These are phyloP conservation scores for Heterochromis multidens DNA, from an alignment of 2,113 vertebrate species.

Conservation along the genomic window DNA sequence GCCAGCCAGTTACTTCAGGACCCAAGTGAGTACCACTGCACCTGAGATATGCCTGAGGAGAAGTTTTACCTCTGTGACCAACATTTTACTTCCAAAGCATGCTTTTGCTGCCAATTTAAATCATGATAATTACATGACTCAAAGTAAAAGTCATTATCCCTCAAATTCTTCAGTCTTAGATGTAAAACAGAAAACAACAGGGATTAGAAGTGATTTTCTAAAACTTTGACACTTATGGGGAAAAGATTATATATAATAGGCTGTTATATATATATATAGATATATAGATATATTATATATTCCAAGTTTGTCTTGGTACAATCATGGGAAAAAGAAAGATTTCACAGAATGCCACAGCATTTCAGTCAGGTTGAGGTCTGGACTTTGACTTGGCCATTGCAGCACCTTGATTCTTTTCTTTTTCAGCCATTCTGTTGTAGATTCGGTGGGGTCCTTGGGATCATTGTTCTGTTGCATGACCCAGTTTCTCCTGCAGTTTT, in stretches of 20 bases:
- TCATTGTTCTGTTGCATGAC: neutral
- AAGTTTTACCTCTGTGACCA: neutral
- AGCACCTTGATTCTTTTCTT: neutral
- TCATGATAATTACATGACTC: neutral
- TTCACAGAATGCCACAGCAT: neutral
- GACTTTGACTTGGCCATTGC: neutral
- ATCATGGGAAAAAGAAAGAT: neutral
- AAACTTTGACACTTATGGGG: neutral
- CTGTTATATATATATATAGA: neutral
- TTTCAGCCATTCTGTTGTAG: neutral
- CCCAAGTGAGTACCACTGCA: conserved; percentile 83
- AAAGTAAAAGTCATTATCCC: neutral
- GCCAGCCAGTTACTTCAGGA: conserved; percentile 92
- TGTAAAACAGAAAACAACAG: neutral
- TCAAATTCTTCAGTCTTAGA: neutral
- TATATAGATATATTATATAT: too few species aligned
- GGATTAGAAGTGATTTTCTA: neutral
- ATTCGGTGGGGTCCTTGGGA: neutral
- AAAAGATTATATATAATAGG: neutral
- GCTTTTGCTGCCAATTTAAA: neutral
- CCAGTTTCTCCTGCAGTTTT: neutral
- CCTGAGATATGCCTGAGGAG: neutral
- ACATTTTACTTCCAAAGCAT: neutral
- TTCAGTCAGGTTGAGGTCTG: neutral
- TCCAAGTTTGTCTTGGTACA: neutral